Conservation (phyloP, 2,113 vertebrate species). For the Poeciliopsis turrubarensis region DNA sequence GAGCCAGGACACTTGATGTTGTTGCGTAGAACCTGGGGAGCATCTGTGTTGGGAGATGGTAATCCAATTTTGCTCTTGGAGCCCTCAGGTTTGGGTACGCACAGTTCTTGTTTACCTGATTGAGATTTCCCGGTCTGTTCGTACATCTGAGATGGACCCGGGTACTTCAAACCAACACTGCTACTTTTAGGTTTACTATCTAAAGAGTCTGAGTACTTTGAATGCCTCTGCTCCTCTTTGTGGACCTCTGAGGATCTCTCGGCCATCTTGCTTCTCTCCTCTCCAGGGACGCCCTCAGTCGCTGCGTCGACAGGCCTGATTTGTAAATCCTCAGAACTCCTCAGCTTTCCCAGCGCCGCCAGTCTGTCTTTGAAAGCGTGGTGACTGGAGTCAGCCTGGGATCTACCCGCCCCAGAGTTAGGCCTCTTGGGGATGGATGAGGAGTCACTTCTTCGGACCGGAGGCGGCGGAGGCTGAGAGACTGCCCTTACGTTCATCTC, state of each 20-base stretch:
- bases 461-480: conserved; percentile 38
- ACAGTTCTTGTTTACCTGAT: conserved; percentile 79
- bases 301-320: conserved; percentile 44
- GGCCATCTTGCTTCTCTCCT: conserved; percentile 65
- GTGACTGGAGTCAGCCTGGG: conserved; percentile 81
- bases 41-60: conserved; percentile 78
- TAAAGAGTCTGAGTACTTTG: conserved; percentile 71
- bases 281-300: conserved; percentile 34
- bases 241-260: conserved; percentile 67
- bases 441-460: conserved; percentile 54
- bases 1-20: conserved; percentile 83
- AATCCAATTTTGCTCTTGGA: conserved; percentile 82
- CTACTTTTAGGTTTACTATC: conserved; percentile 69
- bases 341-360: conserved; percentile 84
- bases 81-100: conserved; percentile 81
- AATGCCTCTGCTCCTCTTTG: conserved; percentile 72
- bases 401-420: conserved; percentile 42
- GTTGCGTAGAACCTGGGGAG: conserved; percentile 77
- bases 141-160: conserved; percentile 65
- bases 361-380: conserved; percentile 87
- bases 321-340: conserved; percentile 78
- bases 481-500: conserved; percentile 34
- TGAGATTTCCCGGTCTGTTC: conserved; percentile 79
- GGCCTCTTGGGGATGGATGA: conserved; percentile 80
- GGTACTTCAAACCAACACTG: conserved; percentile 80